Conservation (phyloP, 2,797 vertebrate species). For the Typhlichthys subterraneus region DNA sequence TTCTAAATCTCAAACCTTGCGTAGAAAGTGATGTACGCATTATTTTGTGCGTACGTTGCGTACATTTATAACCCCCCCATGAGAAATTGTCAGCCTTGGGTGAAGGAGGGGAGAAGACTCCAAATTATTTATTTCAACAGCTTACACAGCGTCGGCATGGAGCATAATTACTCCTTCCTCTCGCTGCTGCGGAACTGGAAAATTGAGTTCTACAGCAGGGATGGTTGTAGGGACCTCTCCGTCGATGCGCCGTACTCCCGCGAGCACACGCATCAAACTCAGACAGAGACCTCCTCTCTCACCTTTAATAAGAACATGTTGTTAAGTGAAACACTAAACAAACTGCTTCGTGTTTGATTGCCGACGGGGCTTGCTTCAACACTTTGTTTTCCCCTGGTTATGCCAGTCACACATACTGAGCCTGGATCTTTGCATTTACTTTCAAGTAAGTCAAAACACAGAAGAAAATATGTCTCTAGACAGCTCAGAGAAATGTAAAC, state of each 20-base stretch:
- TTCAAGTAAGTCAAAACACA: not conserved
- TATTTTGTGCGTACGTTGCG: no score
- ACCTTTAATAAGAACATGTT: constrained; percentile 77
- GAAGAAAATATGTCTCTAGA: no score
- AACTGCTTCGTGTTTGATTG: constrained; percentile 50
- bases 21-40: no score
- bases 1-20: no score
- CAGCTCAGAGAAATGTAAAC: no score
- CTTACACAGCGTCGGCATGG: constrained; percentile 70
- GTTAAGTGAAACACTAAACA: constrained; percentile 62
- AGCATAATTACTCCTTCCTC: constrained; percentile 77
- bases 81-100: constrained; percentile 65
- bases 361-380: constrained; percentile 35
- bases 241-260: constrained; percentile 39
- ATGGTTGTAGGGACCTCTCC: constrained; percentile 40
- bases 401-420: constrained; percentile 42
- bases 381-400: constrained; percentile 27
- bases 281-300: constrained; percentile 66
- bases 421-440: constrained; percentile 43
- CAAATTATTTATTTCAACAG: constrained; percentile 81
- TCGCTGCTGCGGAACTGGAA: constrained; percentile 66
- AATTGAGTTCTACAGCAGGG: constrained; percentile 43
- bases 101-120: constrained; percentile 50
- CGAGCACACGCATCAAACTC: constrained; percentile 50
- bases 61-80: constrained; percentile 27